Conservation (phyloP, 2,888 invertebrate genomes). For the Lordiphosa fenestrarum region DNA sequence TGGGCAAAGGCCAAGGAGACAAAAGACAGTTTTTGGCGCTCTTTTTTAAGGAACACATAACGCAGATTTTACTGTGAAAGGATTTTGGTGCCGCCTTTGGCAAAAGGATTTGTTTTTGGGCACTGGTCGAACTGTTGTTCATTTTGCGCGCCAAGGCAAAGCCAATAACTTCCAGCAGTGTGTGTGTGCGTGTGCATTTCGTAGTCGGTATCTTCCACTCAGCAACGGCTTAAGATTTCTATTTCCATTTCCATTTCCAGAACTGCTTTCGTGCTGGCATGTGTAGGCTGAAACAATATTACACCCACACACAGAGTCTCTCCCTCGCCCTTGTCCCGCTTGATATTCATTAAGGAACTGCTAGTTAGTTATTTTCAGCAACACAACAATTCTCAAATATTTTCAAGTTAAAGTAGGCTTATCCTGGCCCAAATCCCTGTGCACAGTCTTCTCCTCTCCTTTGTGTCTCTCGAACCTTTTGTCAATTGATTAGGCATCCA, state of each 20-base stretch:
- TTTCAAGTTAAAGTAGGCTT: slow-evolving; percentile 74
- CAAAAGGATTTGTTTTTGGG: slow-evolving; percentile 54
- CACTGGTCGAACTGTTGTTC: slow-evolving; percentile 39
- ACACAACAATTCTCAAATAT: slow-evolving; percentile 47
- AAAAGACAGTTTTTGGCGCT: slow-evolving; percentile 60
- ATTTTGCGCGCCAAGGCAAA: slow-evolving; percentile 49
- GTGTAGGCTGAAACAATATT: slow-evolving; percentile 60
- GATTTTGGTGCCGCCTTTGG: slow-evolving; percentile 46
- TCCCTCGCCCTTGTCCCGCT: slow-evolving; percentile 39
- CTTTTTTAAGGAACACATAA: slow-evolving; percentile 28
- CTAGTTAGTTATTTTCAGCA: slow-evolving; percentile 56
- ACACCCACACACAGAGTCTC: slow-evolving; percentile 32
- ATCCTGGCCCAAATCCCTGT: slow-evolving; percentile 46
- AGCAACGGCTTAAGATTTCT: slow-evolving; percentile 59
- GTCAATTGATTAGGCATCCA: slow-evolving; percentile 60
- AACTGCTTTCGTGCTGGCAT: slow-evolving; percentile 47
- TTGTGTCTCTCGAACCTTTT: slow-evolving; percentile 33
- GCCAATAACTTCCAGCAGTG: slow-evolving; percentile 45
- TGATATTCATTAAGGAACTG: slow-evolving; percentile 62
- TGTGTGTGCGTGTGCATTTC: slow-evolving; percentile 50
- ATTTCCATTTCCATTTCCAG: slow-evolving; percentile 44
- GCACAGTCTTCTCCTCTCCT: background rate
- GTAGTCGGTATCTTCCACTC: slow-evolving; percentile 58
- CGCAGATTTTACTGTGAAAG: slow-evolving; percentile 55
- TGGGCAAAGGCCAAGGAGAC: slow-evolving; percentile 35